These are phyloP conservation scores for Takifugu bimaculatus DNA, from an alignment of 2,113 vertebrate species.

Conservation along the genomic window DNA sequence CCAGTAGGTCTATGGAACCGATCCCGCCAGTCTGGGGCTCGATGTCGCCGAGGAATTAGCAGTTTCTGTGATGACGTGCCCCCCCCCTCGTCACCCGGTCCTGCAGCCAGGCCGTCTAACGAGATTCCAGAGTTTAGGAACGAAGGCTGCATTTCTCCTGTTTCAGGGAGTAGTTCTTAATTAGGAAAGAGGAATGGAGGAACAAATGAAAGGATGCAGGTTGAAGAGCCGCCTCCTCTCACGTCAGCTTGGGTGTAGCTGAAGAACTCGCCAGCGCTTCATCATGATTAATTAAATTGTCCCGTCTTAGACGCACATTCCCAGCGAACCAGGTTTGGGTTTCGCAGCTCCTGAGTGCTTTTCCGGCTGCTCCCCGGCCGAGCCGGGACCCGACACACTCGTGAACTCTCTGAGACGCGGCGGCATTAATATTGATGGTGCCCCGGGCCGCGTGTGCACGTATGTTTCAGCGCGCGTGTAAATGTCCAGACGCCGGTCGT, in stretches of 20 bases:
- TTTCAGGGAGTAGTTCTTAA: background rate
- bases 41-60: constrained; percentile 12
- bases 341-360: constrained; percentile 39
- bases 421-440: constrained; percentile 59
- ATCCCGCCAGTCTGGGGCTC: background rate
- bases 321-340: constrained; percentile 27
- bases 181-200: background rate
- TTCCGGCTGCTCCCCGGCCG: constrained; percentile 27
- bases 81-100: background rate
- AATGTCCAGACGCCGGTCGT: constrained; percentile 37
- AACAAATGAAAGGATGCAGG: background rate
- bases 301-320: constrained; percentile 13
- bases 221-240: background rate
- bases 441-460: constrained; percentile 34
- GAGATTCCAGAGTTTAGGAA: constrained; percentile 34
- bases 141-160: constrained; percentile 9
- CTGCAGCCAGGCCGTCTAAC: too few relatives aligned
- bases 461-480: constrained; percentile 48
- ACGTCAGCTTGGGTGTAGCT: too few relatives aligned
- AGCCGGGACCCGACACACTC: constrained; percentile 18
- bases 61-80: constrained; percentile 5
- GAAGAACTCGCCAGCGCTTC: background rate
- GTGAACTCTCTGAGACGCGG: constrained; percentile 32
- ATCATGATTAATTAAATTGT: constrained; percentile 53
- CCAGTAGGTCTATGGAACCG: background rate